Base-by-base conservation (phyloP, 1,140 invertebrate genomes). In the Octopus sinensis region DNA sequence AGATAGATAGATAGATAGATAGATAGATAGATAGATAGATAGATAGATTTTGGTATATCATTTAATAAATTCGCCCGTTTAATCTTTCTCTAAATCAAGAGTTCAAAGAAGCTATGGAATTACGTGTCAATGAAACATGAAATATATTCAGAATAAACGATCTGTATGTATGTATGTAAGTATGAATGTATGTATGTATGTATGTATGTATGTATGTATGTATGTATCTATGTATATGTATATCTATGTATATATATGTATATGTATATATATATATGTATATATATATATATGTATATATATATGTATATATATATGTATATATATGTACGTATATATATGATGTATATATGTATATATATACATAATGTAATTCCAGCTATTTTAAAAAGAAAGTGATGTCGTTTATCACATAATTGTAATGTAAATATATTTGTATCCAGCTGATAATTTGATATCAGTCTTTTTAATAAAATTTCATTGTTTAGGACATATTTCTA, bases 341-440 rank as follows among this genome's bases (percentile, higher is more conserved):
- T 76, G 23, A 79, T 56, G 76, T 9, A 82, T 71, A 80, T n/a
- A 80, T 68, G 23, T n/a, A 76, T 53, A 82, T 30, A 53, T 54
- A 75, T 51, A 43, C 81, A 54, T 52, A 53, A 43, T 43, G 30
- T 43, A 43, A 43, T 43, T 43, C 30, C 1, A 43, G 30, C 30
- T 43, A 43, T 43, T 43, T 43, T 43, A 2, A 43, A 43, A 43
- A 43, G 30, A 43, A 43, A 43, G 30, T 43, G 30, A 43, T 43
- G 30, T 43, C 30, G 30, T 43, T 43, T 43, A 43, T 43, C 30
- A 43, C 30, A 43, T 43, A 43, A 43, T 43, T 43, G 30, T 43
- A 43, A 43, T 43, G 30, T 43, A 43, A 43, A 43, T 43, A 43
- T 43, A 43, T 43, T 43, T 43, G 30, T 43, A 43, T 43, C 30